Evolutionary conservation across 2,113 vertebrate species (phyloP).

Genomic region (Butorides virescens): DNA sequence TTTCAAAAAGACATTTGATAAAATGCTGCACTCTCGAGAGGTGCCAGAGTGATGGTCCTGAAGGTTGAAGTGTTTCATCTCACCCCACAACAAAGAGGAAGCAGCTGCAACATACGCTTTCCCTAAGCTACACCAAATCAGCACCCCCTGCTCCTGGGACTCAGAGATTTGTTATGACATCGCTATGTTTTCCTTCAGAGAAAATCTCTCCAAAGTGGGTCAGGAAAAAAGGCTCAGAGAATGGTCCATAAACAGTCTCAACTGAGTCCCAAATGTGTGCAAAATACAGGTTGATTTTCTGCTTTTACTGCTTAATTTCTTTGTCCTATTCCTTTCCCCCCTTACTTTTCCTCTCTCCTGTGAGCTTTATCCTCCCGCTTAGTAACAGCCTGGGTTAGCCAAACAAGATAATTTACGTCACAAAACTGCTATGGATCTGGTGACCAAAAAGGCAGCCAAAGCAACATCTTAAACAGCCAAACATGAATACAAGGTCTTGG

Average conservation of each 20-base stretch:
- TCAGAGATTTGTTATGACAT: not conserved
- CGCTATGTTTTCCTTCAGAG: not conserved
- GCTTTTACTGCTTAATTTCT: not conserved
- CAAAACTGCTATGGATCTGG: not conserved
- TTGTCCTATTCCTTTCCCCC: not conserved
- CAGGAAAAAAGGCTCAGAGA: not conserved
- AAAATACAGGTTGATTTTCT: not conserved
- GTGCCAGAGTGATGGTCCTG: not conserved
- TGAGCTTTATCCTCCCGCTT: not conserved
- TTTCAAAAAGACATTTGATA: not conserved
- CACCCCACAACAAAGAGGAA: not conserved
- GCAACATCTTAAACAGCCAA: not conserved
- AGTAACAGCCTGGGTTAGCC: not conserved
- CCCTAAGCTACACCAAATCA: not conserved
- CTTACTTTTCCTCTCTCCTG: not conserved
- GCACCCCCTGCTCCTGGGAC: not conserved
- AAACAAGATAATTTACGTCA: not conserved
- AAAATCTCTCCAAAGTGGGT: not conserved
- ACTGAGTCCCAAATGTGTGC: not conserved
- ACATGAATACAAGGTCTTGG: not conserved
- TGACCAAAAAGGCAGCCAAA: not conserved
- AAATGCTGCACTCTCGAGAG: not conserved
- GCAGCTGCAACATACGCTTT: not conserved
- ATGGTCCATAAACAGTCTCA: not conserved
- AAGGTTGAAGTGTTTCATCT: not conserved